phyloP scores from a whole-genome alignment of 2,888 invertebrate genomes.

The Gymnocheta viridis region DNA sequence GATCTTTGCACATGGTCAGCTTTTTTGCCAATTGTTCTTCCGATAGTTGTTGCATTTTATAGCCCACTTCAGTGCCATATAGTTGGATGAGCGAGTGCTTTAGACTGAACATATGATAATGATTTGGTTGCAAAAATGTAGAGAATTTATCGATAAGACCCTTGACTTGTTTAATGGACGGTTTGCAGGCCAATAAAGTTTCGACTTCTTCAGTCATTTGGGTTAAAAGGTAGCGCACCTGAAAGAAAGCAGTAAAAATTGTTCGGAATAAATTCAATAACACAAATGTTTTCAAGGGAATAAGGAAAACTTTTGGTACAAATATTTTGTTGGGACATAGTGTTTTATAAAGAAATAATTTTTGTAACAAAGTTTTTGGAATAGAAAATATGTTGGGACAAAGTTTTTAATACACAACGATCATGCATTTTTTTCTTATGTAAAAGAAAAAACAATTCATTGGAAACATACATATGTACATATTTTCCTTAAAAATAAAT shows the following conservation, averaged over 20 bases:
- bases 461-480: too few relatives aligned
- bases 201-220: conserved; percentile 91
- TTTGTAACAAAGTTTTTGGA: too few relatives aligned
- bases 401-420: too few relatives aligned
- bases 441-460: too few relatives aligned
- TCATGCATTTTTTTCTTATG: too few relatives aligned
- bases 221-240: conserved; percentile 84
- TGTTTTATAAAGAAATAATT: too few relatives aligned
- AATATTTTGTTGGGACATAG: not conserved
- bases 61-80: conserved; percentile 87
- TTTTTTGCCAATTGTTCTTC: conserved; percentile 86
- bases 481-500: too few relatives aligned
- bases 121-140: conserved; percentile 90
- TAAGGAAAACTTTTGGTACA: not conserved
- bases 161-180: conserved; percentile 84
- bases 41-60: conserved; percentile 83
- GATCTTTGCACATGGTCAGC: conserved; percentile 86
- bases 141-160: conserved; percentile 86
- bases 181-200: conserved; percentile 83
- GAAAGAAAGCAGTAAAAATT: conserved; percentile 5
- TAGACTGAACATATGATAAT: conserved; percentile 91
- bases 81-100: conserved; percentile 92
- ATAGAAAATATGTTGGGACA: not conserved
- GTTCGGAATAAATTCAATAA: not conserved
- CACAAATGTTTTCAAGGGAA: not conserved